These are phyloP conservation scores for Antitype chi DNA, from an alignment of 2,888 invertebrate species.

Conservation along the genomic window DNA sequence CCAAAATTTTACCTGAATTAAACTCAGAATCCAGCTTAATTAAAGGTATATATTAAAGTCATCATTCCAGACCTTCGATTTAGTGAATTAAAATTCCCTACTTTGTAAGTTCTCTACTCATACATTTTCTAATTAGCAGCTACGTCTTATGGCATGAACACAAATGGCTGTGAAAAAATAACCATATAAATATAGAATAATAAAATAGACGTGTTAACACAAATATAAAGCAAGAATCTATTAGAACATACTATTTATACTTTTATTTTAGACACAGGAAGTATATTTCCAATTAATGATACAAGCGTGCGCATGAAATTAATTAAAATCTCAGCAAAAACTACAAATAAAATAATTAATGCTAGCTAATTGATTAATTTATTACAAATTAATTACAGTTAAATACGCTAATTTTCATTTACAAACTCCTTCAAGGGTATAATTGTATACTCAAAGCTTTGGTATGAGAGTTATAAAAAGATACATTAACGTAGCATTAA, in stretches of 20 bases:
- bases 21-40: background rate
- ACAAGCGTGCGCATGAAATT: conserved; percentile 60
- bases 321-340: conserved; percentile 59
- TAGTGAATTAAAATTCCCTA: background rate
- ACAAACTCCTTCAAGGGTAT: conserved; percentile 31
- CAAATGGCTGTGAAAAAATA: conserved; percentile 27
- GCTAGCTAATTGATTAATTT: conserved; percentile 58
- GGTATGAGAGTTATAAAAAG: background rate
- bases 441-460: conserved; percentile 14
- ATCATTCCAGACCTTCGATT: background rate
- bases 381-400: conserved; percentile 48
- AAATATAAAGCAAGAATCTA: conserved; percentile 47
- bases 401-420: conserved; percentile 46
- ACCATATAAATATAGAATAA: conserved; percentile 17
- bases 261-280: conserved; percentile 32
- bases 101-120: conserved; percentile 7
- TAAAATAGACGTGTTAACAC: conserved; percentile 44
- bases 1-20: background rate
- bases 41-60: conserved; percentile 4
- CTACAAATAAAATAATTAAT: conserved; percentile 48
- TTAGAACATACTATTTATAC: conserved; percentile 30
- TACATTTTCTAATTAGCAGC: conserved; percentile 30
- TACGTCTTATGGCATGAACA: conserved; percentile 21
- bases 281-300: conserved; percentile 51
- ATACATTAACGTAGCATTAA: conserved; percentile 4